phyloP scores from a whole-genome alignment of 1,140 invertebrate genomes.

The Bradynema listronoti region DNA sequence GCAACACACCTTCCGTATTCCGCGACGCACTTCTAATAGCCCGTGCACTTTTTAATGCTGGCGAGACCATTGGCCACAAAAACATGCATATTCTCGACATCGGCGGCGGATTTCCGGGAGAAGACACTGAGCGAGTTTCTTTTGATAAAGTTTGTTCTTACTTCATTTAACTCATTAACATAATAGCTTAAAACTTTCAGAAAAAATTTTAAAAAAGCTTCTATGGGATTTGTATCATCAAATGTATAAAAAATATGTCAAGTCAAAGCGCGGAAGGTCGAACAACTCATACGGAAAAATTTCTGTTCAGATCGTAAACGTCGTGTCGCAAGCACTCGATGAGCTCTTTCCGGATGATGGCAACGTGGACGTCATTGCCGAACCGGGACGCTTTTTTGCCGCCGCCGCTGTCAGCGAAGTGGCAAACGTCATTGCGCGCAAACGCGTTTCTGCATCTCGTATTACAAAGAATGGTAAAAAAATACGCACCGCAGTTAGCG shows the following conservation, averaged over 20 bases:
- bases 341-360: constrained; percentile 70
- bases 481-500: too few species aligned
- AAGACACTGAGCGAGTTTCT: constrained; percentile 52
- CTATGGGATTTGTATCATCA: not conserved
- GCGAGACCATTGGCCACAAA: constrained; percentile 55
- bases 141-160: constrained; percentile 58
- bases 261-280: not conserved
- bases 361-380: constrained; percentile 73
- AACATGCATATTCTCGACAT: constrained; percentile 61
- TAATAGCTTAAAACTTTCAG: not conserved
- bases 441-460: constrained; percentile 62
- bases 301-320: constrained; percentile 64
- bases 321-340: constrained; percentile 72
- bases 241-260: not conserved
- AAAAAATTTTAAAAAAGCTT: not conserved
- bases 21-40: constrained; percentile 59
- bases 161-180: not conserved
- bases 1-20: constrained; percentile 60
- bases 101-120: constrained; percentile 63
- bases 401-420: constrained; percentile 85
- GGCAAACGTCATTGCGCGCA: constrained; percentile 76
- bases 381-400: constrained; percentile 91
- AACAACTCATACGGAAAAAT: not conserved
- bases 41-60: constrained; percentile 59
- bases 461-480: constrained; percentile 45